Conservation (phyloP, 2,888 invertebrate genomes). For the Cyclophora albipunctata region DNA sequence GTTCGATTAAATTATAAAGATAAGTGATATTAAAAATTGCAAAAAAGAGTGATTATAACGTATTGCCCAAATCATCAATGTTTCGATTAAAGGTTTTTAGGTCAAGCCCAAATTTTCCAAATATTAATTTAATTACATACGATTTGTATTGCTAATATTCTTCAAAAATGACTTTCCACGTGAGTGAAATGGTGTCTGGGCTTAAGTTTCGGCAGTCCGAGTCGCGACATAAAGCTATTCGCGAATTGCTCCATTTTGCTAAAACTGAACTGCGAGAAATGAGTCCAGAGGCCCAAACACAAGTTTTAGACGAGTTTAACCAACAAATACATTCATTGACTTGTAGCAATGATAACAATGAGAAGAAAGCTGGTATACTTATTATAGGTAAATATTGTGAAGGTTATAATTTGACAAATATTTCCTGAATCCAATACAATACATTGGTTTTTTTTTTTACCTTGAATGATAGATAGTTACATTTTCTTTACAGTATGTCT, state of each 20-base stretch:
- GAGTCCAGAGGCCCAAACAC: slow-evolving; percentile 87
- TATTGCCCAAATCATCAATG: no score
- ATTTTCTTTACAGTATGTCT: slow-evolving; percentile 83
- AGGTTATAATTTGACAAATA: slow-evolving; percentile 17
- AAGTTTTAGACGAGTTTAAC: slow-evolving; percentile 94
- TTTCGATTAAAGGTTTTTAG: no score
- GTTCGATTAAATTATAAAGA: no score
- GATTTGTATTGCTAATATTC: no score
- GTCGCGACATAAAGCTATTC: slow-evolving; percentile 87
- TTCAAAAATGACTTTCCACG: slow-evolving; percentile 47
- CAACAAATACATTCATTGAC: slow-evolving; percentile 96
- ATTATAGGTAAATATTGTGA: slow-evolving; percentile 81
- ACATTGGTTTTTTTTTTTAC: not conserved
- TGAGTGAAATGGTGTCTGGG: slow-evolving; percentile 87
- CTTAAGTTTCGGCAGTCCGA: slow-evolving; percentile 92
- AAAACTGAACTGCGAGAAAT: slow-evolving; percentile 92
- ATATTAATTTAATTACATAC: no score
- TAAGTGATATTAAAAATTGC: no score
- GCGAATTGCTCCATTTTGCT: slow-evolving; percentile 90
- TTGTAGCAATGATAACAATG: slow-evolving; percentile 91
- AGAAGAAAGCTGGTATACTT: slow-evolving; percentile 95
- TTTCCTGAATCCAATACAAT: not conserved
- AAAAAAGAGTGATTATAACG: no score
- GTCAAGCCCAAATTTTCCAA: no score
- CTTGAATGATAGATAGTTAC: slow-evolving; percentile 1